Percentiles rank a stretch among this genome's conserved stretches.
Conservation (phyloP, 2,888 invertebrate species). For the Acleris cristana region DNA sequence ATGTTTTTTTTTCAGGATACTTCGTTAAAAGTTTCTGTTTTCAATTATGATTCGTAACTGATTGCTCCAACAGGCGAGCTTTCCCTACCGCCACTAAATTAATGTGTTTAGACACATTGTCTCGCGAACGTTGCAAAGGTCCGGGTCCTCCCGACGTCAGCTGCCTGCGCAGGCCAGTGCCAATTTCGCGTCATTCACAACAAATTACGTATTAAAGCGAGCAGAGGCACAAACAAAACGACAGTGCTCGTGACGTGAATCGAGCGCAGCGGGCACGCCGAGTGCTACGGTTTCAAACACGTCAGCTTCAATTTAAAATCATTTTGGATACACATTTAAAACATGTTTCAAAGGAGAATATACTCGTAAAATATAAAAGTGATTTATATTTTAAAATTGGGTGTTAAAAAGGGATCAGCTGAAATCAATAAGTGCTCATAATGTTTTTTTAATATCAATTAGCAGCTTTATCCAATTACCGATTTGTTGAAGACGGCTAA, state of each 20-base stretch:
- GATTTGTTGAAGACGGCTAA: neutral
- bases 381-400: too few relatives aligned
- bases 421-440: too few relatives aligned
- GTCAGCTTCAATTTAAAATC: constrained; percentile 7
- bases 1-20: too few relatives aligned
- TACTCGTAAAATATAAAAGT: too few relatives aligned
- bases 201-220: constrained; percentile 82
- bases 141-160: constrained; percentile 5
- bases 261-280: constrained; percentile 57
- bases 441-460: neutral
- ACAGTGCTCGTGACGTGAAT: constrained; percentile 81
- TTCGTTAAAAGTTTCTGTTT: too few relatives aligned
- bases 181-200: constrained; percentile 81
- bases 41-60: too few relatives aligned
- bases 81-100: too few relatives aligned
- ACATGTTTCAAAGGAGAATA: too few relatives aligned
- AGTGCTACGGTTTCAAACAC: constrained; percentile 22
- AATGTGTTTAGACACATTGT: too few relatives aligned
- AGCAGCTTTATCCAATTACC: constrained; percentile 11
- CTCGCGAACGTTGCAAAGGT: neutral
- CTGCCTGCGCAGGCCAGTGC: constrained; percentile 51
- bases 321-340: neutral
- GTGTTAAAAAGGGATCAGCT: too few relatives aligned
- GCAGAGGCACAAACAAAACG: constrained; percentile 81
- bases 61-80: too few relatives aligned